phyloP scores from a whole-genome alignment of 1,140 invertebrate genomes.

The Tetramorium simillimum region DNA sequence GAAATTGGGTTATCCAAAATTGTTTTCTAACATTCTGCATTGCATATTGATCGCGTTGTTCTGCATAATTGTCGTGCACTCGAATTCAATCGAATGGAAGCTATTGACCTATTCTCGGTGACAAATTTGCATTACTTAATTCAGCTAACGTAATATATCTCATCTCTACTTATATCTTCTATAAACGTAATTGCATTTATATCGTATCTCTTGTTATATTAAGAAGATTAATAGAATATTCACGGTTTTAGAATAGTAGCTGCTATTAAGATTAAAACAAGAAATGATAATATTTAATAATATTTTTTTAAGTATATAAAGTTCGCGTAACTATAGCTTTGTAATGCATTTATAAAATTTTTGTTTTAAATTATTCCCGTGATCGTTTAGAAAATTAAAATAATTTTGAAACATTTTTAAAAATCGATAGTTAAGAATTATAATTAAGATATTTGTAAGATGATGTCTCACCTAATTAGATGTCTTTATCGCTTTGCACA shows the following conservation, averaged over 20 bases:
- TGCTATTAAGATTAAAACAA: constrained; percentile 4
- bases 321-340: neutral
- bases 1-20: neutral
- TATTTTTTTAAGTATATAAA: neutral
- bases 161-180: neutral
- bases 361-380: neutral
- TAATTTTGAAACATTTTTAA: neutral
- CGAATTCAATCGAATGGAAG: neutral
- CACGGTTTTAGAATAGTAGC: neutral
- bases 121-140: neutral
- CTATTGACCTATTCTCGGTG: neutral
- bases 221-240: neutral
- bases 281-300: neutral
- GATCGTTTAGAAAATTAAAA: neutral
- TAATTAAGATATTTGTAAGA: neutral
- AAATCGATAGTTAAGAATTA: neutral
- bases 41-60: neutral
- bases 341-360: neutral
- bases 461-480: neutral
- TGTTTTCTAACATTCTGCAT: neutral
- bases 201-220: neutral
- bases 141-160: neutral
- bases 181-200: neutral
- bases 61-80: neutral
- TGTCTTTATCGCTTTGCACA: neutral